phyloP scores from a whole-genome alignment of 2,113 vertebrate species.

The Gobius niger region DNA sequence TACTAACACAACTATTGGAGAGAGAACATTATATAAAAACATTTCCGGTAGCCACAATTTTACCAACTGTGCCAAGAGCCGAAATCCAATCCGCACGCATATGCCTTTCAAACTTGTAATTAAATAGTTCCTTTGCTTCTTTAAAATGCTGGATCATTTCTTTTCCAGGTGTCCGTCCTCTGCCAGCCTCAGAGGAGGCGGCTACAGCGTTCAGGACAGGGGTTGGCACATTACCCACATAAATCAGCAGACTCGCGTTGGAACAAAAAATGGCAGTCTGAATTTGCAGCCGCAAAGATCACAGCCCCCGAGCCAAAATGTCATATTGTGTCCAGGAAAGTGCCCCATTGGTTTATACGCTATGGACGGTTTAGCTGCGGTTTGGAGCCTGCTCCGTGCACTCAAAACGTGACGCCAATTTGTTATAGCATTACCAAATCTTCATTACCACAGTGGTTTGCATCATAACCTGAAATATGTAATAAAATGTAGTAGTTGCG shows the following conservation, averaged over 20 bases:
- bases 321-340: constrained; percentile 43
- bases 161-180: constrained; percentile 12
- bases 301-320: constrained; percentile 54
- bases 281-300: constrained; percentile 60
- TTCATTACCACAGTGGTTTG: constrained; percentile 49
- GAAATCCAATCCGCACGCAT: not conserved
- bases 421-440: constrained; percentile 32
- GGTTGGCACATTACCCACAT: constrained; percentile 35
- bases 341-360: constrained; percentile 52
- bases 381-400: constrained; percentile 23
- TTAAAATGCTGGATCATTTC: not conserved
- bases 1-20: no score
- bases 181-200: constrained; percentile 7
- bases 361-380: constrained; percentile 50
- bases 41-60: no score
- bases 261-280: constrained; percentile 33
- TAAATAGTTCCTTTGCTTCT: not conserved
- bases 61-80: no score
- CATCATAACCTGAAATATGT: constrained; percentile 29
- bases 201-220: constrained; percentile 23
- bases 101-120: constrained; percentile 2
- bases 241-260: constrained; percentile 26
- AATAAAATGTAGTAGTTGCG: constrained; percentile 29
- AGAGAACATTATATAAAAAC: no score
- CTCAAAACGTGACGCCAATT: constrained; percentile 33